Conservation (phyloP, 2,113 vertebrate species). For the Sapayoa aenigma region DNA sequence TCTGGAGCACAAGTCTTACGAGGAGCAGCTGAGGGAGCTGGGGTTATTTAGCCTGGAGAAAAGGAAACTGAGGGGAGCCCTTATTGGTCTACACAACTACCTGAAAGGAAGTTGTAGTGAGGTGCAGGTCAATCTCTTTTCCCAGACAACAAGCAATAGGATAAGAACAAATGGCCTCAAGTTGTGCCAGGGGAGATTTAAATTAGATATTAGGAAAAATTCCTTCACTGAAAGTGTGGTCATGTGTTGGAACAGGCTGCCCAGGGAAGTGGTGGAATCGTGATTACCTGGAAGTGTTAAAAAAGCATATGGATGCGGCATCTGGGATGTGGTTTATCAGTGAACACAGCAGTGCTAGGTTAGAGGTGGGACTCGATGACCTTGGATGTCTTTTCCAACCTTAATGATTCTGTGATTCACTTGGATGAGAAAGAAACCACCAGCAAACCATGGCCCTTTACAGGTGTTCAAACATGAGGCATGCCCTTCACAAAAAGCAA, state of each 20-base stretch:
- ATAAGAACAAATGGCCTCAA: not conserved
- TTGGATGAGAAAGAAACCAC: not conserved
- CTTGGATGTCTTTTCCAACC: not conserved
- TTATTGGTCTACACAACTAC: not conserved
- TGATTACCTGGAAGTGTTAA: not conserved
- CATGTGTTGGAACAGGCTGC: not conserved
- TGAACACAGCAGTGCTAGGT: not conserved
- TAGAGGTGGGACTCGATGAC: rapidly evolving
- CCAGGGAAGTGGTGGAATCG: not conserved
- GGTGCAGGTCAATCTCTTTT: not conserved
- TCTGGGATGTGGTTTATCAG: not conserved
- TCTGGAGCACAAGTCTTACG: not conserved
- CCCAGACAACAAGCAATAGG: not conserved
- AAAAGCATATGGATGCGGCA: not conserved
- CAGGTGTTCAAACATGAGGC: not conserved
- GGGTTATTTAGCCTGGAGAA: not conserved
- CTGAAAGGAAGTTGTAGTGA: not conserved
- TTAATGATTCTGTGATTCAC: not conserved
- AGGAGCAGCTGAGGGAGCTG: not conserved
- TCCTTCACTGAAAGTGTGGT: not conserved
- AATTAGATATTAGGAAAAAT: not conserved
- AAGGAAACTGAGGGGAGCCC: not conserved
- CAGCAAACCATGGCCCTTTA: not conserved
- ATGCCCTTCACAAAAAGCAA: not conserved
- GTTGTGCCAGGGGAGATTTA: not conserved